These are phyloP conservation scores for Palythoa grandiflora DNA, from an alignment of 92 coral and sea anemone species.

Conservation along the genomic window DNA sequence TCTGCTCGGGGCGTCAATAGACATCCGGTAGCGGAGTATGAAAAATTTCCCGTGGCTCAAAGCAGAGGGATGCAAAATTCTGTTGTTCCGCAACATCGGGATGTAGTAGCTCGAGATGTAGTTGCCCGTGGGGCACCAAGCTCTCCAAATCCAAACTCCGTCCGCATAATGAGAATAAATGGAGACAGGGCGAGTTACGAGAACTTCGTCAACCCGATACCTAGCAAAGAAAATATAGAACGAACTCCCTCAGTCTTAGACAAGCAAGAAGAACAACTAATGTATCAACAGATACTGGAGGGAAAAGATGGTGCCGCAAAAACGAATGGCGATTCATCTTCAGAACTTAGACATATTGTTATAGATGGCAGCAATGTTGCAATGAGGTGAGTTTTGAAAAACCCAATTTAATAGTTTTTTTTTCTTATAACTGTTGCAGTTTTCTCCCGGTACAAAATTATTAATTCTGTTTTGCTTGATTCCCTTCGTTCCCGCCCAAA, in stretches of 20 bases:
- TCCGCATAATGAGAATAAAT: not conserved
- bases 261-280: conserved; percentile 70
- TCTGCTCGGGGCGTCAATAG: not conserved
- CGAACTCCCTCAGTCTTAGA: conserved; percentile 50
- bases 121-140: conserved; percentile 58
- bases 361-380: conserved; percentile 99
- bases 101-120: conserved; percentile 48
- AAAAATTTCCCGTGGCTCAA: not conserved
- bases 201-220: conserved; percentile 5
- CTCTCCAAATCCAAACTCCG: not conserved
- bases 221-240: conserved; percentile 1
- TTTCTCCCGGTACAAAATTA: not conserved
- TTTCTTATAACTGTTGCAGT: too few species aligned
- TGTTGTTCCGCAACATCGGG: not conserved
- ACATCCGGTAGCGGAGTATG: conserved; percentile 18
- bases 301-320: conserved; percentile 52
- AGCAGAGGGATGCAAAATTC: not conserved
- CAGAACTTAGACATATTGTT: conserved; percentile 88
- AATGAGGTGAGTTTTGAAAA: conserved; percentile 82
- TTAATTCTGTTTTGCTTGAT: not conserved
- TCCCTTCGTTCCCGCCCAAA: not conserved
- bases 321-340: conserved; percentile 53
- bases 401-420: not conserved
- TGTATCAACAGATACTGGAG: conserved; percentile 77
- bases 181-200: conserved; percentile 19